These are phyloP conservation scores for Malthinus seriepunctatus DNA, from an alignment of 2,888 invertebrate genomes.

Conservation along the genomic window DNA sequence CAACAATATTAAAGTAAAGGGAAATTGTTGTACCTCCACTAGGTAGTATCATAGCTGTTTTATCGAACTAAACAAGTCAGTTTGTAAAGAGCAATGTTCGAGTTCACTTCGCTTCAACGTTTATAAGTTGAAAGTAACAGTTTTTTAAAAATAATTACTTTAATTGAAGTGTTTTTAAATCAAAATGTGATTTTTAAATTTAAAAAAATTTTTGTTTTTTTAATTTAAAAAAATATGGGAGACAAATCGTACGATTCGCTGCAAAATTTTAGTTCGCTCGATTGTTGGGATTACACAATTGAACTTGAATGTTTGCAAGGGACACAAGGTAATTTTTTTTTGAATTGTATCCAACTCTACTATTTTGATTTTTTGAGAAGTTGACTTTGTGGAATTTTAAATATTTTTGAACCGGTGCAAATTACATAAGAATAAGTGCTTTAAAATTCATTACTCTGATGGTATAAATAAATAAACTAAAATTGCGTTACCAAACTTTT, in stretches of 20 bases:
- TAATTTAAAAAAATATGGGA: constrained; percentile 41
- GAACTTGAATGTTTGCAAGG: constrained; percentile 80
- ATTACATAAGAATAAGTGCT: not conserved
- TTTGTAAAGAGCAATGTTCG: constrained; percentile 26
- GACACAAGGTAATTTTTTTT: constrained; percentile 69
- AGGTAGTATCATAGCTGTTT: constrained; percentile 4
- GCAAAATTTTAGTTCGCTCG: constrained; percentile 63
- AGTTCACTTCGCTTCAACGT: constrained; percentile 14
- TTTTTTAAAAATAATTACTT: not conserved
- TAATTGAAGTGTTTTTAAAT: not conserved
- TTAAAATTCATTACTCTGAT: not conserved
- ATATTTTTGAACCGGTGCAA: too few species aligned
- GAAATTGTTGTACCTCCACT: too few species aligned
- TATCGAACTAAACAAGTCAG: constrained; percentile 17
- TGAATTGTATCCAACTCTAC: too few species aligned
- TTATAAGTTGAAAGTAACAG: not conserved
- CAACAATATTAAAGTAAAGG: too few species aligned
- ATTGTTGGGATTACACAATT: constrained; percentile 84
- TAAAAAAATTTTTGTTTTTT: not conserved
- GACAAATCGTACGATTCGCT: constrained; percentile 47
- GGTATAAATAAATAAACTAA: constrained; percentile 1
- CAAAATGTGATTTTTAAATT: constrained; percentile 2
- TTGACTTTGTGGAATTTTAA: not conserved
- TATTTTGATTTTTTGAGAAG: not conserved
- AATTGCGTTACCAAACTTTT: constrained; percentile 12